Percentiles rank a stretch among this genome's conserved stretches.
phyloP scores from a whole-genome alignment of 2,888 invertebrate genomes.

The Eucera pruinosa region DNA sequence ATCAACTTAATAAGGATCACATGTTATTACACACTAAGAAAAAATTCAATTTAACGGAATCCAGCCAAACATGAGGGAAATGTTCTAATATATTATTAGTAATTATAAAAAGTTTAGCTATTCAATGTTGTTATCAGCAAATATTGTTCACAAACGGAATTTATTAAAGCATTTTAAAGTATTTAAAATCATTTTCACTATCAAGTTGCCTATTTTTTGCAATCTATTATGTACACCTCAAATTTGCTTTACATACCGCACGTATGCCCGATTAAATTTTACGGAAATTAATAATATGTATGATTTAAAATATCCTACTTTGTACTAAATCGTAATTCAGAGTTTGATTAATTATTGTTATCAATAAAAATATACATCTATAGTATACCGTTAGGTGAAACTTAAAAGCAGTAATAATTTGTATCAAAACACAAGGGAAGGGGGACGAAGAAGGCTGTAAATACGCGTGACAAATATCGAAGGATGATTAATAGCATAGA shows the following conservation, averaged over 20 bases:
- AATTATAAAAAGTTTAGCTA: constrained; percentile 45
- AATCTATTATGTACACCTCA: constrained; percentile 24
- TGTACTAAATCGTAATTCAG: constrained; percentile 39
- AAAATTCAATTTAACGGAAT: constrained; percentile 25
- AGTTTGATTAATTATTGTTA: constrained; percentile 35
- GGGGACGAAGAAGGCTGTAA: constrained; percentile 32
- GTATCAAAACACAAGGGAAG: constrained; percentile 52
- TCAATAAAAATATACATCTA: constrained; percentile 45
- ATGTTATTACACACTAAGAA: constrained; percentile 4
- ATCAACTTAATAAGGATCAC: not conserved
- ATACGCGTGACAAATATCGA: constrained; percentile 46
- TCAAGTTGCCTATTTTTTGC: not conserved
- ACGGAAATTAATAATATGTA: constrained; percentile 13
- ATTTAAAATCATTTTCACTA: constrained; percentile 36
- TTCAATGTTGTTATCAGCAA: constrained; percentile 19
- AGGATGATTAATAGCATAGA: constrained; percentile 53
- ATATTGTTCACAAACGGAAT: constrained; percentile 3
- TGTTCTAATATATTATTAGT: constrained; percentile 28
- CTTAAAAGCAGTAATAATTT: constrained; percentile 28
- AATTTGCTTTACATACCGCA: constrained; percentile 13
- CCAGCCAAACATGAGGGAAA: constrained; percentile 27
- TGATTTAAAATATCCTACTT: constrained; percentile 34
- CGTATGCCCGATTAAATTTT: constrained; percentile 25
- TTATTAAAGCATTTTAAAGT: constrained; percentile 37
- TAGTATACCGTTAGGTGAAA: constrained; percentile 17